phyloP scores from a whole-genome alignment of 2,113 vertebrate genomes.

The Spermophilus dauricus region DNA sequence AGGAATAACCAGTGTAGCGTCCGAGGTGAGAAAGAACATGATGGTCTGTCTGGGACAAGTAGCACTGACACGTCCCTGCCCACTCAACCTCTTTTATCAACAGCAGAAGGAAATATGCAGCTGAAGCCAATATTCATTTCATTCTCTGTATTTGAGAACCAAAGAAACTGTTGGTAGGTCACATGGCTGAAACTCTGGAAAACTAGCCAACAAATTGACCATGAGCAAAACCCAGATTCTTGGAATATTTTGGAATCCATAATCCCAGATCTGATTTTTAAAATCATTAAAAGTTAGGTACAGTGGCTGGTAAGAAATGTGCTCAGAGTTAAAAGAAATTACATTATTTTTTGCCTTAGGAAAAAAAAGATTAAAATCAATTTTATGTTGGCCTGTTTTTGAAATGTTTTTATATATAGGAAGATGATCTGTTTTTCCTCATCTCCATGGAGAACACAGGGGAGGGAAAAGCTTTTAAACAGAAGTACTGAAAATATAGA shows the following conservation, averaged over 20 bases:
- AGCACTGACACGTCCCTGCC: background rate
- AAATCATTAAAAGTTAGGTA: constrained; percentile 33
- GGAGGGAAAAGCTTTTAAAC: constrained; percentile 50
- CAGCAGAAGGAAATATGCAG: background rate
- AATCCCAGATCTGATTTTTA: background rate
- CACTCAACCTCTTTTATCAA: background rate
- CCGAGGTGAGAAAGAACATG: fast-evolving
- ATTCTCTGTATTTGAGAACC: background rate
- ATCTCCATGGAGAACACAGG: constrained; percentile 2
- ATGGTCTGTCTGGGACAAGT: background rate
- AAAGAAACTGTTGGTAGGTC: background rate
- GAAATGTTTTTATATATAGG: constrained; percentile 40
- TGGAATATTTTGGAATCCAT: background rate
- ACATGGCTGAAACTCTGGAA: background rate
- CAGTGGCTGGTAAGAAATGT: background rate
- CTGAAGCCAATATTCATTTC: background rate
- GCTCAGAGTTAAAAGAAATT: constrained; percentile 37
- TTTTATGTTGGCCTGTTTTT: constrained; percentile 39
- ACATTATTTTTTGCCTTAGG: constrained; percentile 42
- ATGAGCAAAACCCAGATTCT: background rate
- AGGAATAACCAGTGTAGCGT: background rate
- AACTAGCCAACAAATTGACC: background rate
- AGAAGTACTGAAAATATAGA: constrained; percentile 59
- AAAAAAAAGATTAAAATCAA: constrained; percentile 55
- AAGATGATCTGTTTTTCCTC: constrained; percentile 3